Evolutionary conservation across 30 jellyfish, hydroid and myxozoan species (phyloP).

Genomic region (Aurelia aurita): DNA sequence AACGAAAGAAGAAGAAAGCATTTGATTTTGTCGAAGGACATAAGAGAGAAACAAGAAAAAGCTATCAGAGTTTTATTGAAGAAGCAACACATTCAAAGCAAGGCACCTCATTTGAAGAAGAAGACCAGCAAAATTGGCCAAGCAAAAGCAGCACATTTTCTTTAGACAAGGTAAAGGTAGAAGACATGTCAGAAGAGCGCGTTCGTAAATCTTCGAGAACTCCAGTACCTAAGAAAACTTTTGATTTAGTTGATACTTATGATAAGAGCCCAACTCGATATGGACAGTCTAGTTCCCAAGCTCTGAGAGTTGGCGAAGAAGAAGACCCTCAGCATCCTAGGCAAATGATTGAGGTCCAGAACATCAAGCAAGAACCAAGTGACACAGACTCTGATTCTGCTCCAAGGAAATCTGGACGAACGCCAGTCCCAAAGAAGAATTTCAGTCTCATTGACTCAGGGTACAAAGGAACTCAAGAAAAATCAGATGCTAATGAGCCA

Average conservation of each 20-base stretch:
- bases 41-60: slow-evolving; percentile 95
- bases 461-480: background rate
- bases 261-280: slow-evolving; percentile 1
- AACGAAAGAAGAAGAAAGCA: slow-evolving; percentile 33
- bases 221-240: slow-evolving; percentile 68
- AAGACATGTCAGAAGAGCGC: slow-evolving; percentile 50
- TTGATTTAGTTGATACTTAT: slow-evolving; percentile 57
- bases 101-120: background rate
- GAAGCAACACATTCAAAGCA: slow-evolving; percentile 26
- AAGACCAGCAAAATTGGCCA: background rate
- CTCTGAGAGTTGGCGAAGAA: background rate
- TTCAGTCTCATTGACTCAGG: slow-evolving; percentile 50
- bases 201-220: slow-evolving; percentile 87
- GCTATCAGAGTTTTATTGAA: slow-evolving; percentile 81
- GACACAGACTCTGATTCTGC: slow-evolving; percentile 51
- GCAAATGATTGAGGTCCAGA: background rate
- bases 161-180: slow-evolving; percentile 4
- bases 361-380: slow-evolving; percentile 25
- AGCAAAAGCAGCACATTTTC: background rate
- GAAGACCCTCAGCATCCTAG: background rate
- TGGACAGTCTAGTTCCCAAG: background rate
- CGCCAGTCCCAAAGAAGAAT: slow-evolving; percentile 62
- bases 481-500: background rate
- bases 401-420: slow-evolving; percentile 55
- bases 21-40: slow-evolving; percentile 88